Conservation (phyloP, 2,797 vertebrate species). For the Chelon auratus region DNA sequence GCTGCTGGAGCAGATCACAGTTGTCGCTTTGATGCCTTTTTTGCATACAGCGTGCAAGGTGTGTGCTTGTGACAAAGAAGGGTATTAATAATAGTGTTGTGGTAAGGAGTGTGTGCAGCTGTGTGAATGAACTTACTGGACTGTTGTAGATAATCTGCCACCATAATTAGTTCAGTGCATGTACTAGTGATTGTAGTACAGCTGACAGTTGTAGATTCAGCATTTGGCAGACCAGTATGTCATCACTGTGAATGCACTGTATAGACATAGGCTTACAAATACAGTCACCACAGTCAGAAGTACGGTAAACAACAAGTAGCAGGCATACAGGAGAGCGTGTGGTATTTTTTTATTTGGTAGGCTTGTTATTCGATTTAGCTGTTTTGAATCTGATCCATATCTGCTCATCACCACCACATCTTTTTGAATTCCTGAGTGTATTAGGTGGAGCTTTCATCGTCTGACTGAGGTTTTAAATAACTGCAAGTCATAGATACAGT, state of each 20-base stretch:
- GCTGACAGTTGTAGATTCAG: neutral
- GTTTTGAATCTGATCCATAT: too few species aligned
- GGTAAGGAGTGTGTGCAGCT: conserved; percentile 48
- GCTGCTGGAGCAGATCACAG: conserved; percentile 41
- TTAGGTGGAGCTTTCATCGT: too few species aligned
- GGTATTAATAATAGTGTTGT: conserved; percentile 66
- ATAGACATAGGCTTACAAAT: neutral
- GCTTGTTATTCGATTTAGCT: too few species aligned
- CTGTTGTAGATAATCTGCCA: conserved; percentile 28
- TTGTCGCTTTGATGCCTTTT: conserved; percentile 29
- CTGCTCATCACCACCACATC: too few species aligned
- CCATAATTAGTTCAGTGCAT: conserved; percentile 4
- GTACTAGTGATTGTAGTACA: neutral
- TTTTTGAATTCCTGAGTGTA: too few species aligned
- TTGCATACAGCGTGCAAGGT: conserved; percentile 55
- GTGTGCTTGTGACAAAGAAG: conserved; percentile 11
- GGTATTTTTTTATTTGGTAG: too few species aligned
- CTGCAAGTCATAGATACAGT: too few species aligned
- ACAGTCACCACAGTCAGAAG: neutral
- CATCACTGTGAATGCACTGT: neutral
- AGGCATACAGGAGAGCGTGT: neutral
- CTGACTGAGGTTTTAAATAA: too few species aligned
- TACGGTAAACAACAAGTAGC: neutral
- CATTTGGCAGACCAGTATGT: neutral
- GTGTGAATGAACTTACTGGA: conserved; percentile 60